Conservation (phyloP, 2,888 invertebrate species). For the Agrotis exclamationis region DNA sequence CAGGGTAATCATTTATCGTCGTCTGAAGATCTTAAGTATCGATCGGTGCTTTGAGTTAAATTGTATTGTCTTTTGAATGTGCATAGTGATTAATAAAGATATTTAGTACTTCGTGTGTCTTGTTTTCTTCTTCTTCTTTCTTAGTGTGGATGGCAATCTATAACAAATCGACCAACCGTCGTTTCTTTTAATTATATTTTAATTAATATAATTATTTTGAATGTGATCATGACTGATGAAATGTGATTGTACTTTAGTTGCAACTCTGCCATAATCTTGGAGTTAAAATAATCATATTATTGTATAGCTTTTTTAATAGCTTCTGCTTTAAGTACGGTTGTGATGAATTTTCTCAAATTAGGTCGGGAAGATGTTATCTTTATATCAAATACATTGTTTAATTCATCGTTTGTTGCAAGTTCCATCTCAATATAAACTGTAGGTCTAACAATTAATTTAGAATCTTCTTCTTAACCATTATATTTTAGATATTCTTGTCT, state of each 20-base stretch:
- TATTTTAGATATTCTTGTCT: neutral
- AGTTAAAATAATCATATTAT: neutral
- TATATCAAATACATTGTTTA: neutral
- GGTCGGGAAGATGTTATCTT: neutral
- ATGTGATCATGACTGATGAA: neutral
- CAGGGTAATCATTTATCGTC: slow-evolving; percentile 43
- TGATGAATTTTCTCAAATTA: too few relatives aligned
- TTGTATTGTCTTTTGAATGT: slow-evolving; percentile 1
- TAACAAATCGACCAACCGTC: too few relatives aligned
- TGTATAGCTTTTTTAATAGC: neutral
- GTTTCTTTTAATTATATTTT: too few relatives aligned
- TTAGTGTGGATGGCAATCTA: too few relatives aligned
- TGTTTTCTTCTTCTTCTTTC: neutral
- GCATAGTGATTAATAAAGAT: neutral
- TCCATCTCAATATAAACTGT: neutral
- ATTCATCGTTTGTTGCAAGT: neutral
- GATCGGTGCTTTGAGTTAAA: slow-evolving; percentile 19
- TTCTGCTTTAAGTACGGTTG: too few relatives aligned
- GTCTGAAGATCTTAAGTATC: slow-evolving; percentile 15
- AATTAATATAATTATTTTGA: too few relatives aligned
- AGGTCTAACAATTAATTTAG: neutral
- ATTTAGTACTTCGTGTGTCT: neutral
- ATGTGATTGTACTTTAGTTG: neutral
- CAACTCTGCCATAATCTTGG: neutral
- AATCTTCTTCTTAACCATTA: neutral